Base-by-base conservation (phyloP, 2,797 vertebrate genomes). In the Eleutherodactylus coqui region DNA sequence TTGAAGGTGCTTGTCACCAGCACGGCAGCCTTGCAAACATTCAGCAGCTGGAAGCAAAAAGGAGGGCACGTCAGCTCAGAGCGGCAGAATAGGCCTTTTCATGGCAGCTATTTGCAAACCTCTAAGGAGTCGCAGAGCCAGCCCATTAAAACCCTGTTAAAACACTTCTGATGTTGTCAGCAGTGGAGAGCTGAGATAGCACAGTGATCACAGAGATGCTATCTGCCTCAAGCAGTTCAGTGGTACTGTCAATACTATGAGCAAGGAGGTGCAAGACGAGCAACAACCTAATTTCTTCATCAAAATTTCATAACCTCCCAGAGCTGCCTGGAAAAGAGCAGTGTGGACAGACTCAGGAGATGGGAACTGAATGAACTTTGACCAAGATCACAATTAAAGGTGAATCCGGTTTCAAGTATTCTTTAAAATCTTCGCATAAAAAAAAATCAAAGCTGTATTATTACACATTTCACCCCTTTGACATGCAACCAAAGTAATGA, bases 71-170 rank as follows among this genome's bases (percentile, higher is more conserved):
- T 95, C 96, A 94, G 93, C 95, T 94, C 94, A 90, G 92, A 94
- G 95, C 91, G 88, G 93, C 92, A 92, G 90, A 88, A 92, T 89
- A 91, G 92, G 92, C 82, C 93, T 93, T 93, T 95, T 94, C 94
- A 93, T 92, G 7, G 95, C 94, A 95, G 95, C 95, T 96, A 93
- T 97, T 96, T 96, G 95, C 94, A 96, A 97, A 90, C 93, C 96
- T 97, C 96, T 92, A 91, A 96, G 95, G 96, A 95, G 92, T 92
- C 88, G 77, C 92, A 90, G 93, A 94, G 93, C 92, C 94, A 93
- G 93, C 94, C 97, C 97, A 98, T 99, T 98, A 98, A 99, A 99
- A 96, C 95, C 95, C 96, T 98, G 98, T 99, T 97, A 97, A 98
- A 98, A 98, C 97, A 98, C 96, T 99, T 97, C 96, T 96, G 96